phyloP scores from a whole-genome alignment of 30 jellyfish, hydroid and myxozoan species.

The Clytia hemisphaerica region DNA sequence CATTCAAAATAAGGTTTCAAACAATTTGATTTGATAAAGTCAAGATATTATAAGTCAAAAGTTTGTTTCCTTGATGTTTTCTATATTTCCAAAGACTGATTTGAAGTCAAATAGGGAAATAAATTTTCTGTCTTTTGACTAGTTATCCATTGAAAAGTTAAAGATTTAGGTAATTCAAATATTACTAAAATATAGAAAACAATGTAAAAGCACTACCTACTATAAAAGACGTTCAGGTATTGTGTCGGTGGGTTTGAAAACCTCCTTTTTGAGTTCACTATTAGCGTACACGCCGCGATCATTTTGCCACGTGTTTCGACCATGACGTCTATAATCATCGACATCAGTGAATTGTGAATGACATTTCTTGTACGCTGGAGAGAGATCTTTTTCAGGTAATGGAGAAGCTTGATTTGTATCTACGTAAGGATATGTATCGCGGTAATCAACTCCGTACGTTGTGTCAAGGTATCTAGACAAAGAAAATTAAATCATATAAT shows the following conservation, averaged over 20 bases:
- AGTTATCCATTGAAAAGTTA: too few relatives aligned
- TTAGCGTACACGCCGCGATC: constrained; percentile 73
- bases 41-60: too few relatives aligned
- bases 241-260: constrained; percentile 43
- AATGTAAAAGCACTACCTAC: background rate
- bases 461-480: constrained; percentile 68
- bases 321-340: constrained; percentile 79
- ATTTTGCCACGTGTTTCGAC: constrained; percentile 84
- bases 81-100: too few relatives aligned
- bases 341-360: constrained; percentile 91
- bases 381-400: constrained; percentile 23
- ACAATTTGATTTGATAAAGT: too few relatives aligned
- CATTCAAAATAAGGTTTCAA: too few relatives aligned
- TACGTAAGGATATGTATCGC: constrained; percentile 47
- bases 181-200: too few relatives aligned
- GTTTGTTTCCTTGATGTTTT: too few relatives aligned
- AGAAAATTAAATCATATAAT: background rate
- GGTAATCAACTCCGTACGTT: constrained; percentile 64
- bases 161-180: too few relatives aligned
- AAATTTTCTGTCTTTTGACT: too few relatives aligned
- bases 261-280: constrained; percentile 42
- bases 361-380: constrained; percentile 55
- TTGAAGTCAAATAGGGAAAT: too few relatives aligned
- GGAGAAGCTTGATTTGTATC: background rate
- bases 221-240: constrained; percentile 67